Conservation (phyloP, 2,888 invertebrate genomes). For the Phortica okadai region DNA sequence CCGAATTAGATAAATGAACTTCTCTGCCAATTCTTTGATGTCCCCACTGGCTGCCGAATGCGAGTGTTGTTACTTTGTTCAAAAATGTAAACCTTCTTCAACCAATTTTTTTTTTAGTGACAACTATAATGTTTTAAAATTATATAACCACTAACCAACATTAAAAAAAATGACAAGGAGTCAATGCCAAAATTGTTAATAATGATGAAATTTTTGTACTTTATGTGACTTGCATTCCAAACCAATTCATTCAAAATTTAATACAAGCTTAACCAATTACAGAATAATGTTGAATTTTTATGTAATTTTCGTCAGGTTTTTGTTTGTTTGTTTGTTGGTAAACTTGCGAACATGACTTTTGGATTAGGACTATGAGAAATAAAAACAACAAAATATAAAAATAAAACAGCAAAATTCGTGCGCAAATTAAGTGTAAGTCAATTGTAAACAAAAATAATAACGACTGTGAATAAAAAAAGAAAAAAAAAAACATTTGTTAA, state of each 20-base stretch:
- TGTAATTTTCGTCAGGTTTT: neutral
- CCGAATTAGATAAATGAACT: too few species aligned
- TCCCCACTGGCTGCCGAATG: too few species aligned
- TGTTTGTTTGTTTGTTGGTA: slow-evolving; percentile 26
- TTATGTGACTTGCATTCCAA: slow-evolving; percentile 25
- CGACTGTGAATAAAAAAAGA: slow-evolving; percentile 35
- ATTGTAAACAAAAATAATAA: slow-evolving; percentile 46
- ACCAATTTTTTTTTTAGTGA: slow-evolving; percentile 43
- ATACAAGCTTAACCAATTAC: slow-evolving; percentile 38
- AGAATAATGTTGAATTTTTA: slow-evolving; percentile 39
- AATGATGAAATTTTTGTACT: slow-evolving; percentile 42
- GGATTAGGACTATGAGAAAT: slow-evolving; percentile 22
- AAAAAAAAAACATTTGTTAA: slow-evolving; percentile 42
- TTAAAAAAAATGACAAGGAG: neutral
- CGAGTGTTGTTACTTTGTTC: too few species aligned
- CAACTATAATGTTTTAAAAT: slow-evolving; percentile 37
- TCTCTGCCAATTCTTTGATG: too few species aligned
- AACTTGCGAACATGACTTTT: slow-evolving; percentile 47
- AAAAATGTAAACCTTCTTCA: too few species aligned
- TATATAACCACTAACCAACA: neutral
- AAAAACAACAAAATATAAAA: slow-evolving; percentile 36
- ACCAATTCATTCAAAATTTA: neutral
- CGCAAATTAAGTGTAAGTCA: slow-evolving; percentile 58
- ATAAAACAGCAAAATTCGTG: slow-evolving; percentile 56
- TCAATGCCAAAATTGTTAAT: neutral